Evolutionary conservation across 1,140 invertebrate genomes (phyloP), one percentile per base, ranked within the genome.

Genomic region (Wiebesia pumilae): DNA sequence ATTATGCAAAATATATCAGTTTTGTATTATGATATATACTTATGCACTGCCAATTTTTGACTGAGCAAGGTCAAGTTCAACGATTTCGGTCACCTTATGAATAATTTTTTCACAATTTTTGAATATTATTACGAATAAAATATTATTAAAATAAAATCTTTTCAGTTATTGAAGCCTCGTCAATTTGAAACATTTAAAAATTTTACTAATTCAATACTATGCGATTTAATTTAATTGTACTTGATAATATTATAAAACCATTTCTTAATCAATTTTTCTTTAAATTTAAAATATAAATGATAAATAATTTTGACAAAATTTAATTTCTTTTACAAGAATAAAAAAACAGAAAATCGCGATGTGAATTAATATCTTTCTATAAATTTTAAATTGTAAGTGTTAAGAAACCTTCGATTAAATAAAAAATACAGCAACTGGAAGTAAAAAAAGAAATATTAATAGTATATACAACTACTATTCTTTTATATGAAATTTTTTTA

Each of bases 11-110:
- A 65, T 62, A 58, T 10, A 12, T 75, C 2, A 38, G 21, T 38
- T 30, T 83, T 83, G 3, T 33, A 10, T 84, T 84, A 65, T 67
- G 3, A 51, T 84, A 79, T 24, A 67, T 69, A 84, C 7, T 40
- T 62, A 77, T 77, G 21, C 75, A 84, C 71, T 79, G 75, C 73
- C 75, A 33, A 79, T 79, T n/a, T 51, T 35, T 65, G 9, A 47
- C n/a, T 33, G 43, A 24, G 9, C n/a, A 82, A 82, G 27, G 21
- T 30, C 47, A 51, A 79, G n/a, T 10, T 27, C 3, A 6, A 54
- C n/a, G 3, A 9, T 62, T n/a, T 54, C 3, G 0, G 6, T 27
- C 1, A 30, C 4, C 51, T 51, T 69, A 35, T 0, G 6, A 69
- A 35, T 3, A 33, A 33, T 69, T 69, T 27, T 62, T 62, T 62